A percentile compares a stretch with the other conserved stretches of the same genome.
phyloP scores from a whole-genome alignment of 2,888 invertebrate genomes.

The Acanthoscelides obtectus region DNA sequence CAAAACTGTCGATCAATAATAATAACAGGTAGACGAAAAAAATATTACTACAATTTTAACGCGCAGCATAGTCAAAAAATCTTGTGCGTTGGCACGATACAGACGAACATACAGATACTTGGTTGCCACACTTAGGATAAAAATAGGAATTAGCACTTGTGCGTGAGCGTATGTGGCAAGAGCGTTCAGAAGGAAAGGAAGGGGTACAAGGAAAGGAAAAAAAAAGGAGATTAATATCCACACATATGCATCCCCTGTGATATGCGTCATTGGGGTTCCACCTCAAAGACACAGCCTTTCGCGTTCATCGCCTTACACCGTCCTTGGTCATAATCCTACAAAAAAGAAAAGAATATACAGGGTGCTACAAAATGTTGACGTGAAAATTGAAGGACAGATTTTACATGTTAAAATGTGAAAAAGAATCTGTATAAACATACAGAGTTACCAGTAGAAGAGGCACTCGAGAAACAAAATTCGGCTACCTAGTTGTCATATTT shows the following conservation, averaged over 20 bases:
- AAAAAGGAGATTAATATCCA: not conserved
- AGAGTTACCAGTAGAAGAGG: too few species aligned
- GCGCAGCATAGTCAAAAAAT: not conserved
- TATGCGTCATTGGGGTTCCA: not conserved
- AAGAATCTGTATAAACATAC: too few species aligned
- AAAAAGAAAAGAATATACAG: not conserved
- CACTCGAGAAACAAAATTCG: too few species aligned
- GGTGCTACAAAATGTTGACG: too few species aligned
- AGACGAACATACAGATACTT: not conserved
- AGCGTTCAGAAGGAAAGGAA: not conserved
- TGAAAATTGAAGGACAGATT: too few species aligned
- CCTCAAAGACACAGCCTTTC: not conserved
- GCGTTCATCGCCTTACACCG: not conserved
- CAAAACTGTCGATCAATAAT: too few species aligned
- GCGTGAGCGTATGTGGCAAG: not conserved
- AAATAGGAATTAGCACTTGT: not conserved
- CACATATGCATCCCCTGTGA: not conserved
- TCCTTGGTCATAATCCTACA: not conserved
- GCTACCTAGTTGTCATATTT: too few species aligned
- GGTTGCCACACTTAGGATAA: not conserved
- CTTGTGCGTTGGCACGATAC: not conserved
- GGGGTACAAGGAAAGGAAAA: not conserved
- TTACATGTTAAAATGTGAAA: too few species aligned
- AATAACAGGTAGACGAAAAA: too few species aligned
- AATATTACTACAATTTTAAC: not conserved